phyloP scores from a whole-genome alignment of 2,888 invertebrate genomes.

The Mythimna impura region DNA sequence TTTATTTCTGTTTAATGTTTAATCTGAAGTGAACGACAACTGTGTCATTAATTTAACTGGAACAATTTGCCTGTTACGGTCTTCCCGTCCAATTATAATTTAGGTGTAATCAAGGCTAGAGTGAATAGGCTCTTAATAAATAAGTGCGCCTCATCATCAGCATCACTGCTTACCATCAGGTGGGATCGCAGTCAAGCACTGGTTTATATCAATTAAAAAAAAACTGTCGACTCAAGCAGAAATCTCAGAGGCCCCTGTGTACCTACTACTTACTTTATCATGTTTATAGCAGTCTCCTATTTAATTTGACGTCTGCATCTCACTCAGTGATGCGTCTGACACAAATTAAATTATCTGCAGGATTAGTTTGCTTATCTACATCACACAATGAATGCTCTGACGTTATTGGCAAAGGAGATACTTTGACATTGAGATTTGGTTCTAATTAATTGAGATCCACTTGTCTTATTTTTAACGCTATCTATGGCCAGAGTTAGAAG shows the following conservation, averaged over 20 bases:
- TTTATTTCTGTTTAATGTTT: background rate
- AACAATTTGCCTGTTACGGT: no score
- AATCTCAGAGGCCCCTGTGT: background rate
- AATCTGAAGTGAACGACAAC: background rate
- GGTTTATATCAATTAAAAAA: no score
- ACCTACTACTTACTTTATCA: constrained; percentile 10
- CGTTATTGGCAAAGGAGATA: constrained; percentile 10
- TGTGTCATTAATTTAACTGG: no score
- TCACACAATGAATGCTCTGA: constrained; percentile 3
- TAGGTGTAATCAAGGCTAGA: no score
- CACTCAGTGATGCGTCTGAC: constrained; percentile 1
- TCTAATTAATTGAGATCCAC: constrained; percentile 4
- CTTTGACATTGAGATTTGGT: constrained; percentile 1
- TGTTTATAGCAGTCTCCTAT: constrained; percentile 9
- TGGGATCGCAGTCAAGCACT: no score
- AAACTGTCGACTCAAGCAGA: no score
- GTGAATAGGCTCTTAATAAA: no score
- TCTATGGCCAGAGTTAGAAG: no score
- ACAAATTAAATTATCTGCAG: constrained; percentile 26
- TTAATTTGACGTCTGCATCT: constrained; percentile 23
- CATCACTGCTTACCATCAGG: no score
- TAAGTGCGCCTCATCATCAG: no score
- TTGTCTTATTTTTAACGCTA: background rate
- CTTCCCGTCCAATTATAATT: no score
- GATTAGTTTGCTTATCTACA: constrained; percentile 21